phyloP scores from a whole-genome alignment of 2,113 vertebrate genomes.

The Seriola rivoliana region DNA sequence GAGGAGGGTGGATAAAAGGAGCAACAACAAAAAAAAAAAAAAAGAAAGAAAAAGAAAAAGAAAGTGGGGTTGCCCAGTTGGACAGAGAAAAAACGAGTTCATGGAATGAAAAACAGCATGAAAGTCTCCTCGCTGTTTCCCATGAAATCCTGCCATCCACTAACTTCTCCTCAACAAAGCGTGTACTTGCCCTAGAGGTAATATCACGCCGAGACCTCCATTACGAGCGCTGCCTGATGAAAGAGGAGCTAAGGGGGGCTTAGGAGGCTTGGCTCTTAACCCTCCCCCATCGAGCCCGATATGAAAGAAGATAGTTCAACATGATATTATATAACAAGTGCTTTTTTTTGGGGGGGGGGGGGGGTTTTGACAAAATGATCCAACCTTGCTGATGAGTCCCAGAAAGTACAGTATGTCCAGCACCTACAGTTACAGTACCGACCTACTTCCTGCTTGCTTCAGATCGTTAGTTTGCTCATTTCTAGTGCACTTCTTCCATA shows the following conservation, averaged over 20 bases:
- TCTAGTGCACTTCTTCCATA: neutral
- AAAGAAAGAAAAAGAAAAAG: neutral
- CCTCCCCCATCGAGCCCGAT: slow-evolving; percentile 50
- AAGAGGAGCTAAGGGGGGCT: slow-evolving; percentile 72
- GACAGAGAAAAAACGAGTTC: slow-evolving; percentile 11
- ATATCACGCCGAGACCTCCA: slow-evolving; percentile 57
- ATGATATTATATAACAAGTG: slow-evolving; percentile 45
- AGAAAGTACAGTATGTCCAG: neutral
- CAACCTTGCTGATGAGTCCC: neutral
- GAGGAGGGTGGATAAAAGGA: neutral
- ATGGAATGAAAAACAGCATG: slow-evolving; percentile 55
- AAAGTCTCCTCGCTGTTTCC: slow-evolving; percentile 68
- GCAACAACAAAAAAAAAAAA: no score
- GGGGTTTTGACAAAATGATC: slow-evolving; percentile 28
- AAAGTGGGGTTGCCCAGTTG: neutral
- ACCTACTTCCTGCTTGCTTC: neutral
- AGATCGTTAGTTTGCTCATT: neutral
- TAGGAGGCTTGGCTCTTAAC: slow-evolving; percentile 51
- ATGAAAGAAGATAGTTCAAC: slow-evolving; percentile 67
- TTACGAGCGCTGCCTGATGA: slow-evolving; percentile 77
- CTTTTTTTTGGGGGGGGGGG: neutral
- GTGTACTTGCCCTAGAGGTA: slow-evolving; percentile 48
- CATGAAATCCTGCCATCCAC: slow-evolving; percentile 71
- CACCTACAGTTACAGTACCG: no score
- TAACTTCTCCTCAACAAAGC: slow-evolving; percentile 50